Conservation (phyloP, 2,113 vertebrate species). For the Colinus virginianus region DNA sequence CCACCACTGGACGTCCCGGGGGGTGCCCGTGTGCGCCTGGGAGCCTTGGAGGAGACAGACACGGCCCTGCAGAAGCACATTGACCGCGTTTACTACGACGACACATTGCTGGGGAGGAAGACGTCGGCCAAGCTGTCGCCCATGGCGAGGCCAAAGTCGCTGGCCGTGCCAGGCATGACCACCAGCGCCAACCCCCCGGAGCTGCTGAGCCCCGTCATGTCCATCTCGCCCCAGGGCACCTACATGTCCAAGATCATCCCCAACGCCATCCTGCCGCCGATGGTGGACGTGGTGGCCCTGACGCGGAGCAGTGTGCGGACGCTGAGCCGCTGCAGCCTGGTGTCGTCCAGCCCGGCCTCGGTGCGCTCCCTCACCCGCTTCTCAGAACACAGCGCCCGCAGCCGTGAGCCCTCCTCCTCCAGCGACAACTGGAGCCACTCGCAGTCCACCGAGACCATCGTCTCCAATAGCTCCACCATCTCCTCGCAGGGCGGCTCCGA, state of each 20-base stretch:
- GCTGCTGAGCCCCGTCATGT: constrained; percentile 90
- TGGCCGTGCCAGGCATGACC: constrained; percentile 90
- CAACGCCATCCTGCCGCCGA: constrained; percentile 91
- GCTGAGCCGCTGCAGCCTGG: constrained; percentile 89
- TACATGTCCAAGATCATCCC: constrained; percentile 98
- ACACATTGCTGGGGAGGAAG: constrained; percentile 80
- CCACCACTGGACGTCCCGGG: not conserved
- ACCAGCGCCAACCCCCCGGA: constrained; percentile 83
- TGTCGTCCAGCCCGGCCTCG: constrained; percentile 86
- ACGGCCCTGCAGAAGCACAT: constrained; percentile 83
- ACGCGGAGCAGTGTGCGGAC: constrained; percentile 82
- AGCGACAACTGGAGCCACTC: constrained; percentile 90
- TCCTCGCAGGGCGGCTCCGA: constrained; percentile 84
- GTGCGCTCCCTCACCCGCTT: constrained; percentile 81
- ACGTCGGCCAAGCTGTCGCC: constrained; percentile 73
- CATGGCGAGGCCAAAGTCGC: constrained; percentile 86
- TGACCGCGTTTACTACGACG: constrained; percentile 81
- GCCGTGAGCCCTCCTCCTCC: constrained; percentile 76
- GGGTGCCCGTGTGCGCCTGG: constrained; percentile 84
- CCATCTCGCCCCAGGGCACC: constrained; percentile 93
- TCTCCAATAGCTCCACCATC: constrained; percentile 88
- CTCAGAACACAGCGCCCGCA: constrained; percentile 65
- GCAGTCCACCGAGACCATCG: constrained; percentile 90
- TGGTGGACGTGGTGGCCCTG: constrained; percentile 92
- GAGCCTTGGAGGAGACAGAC: constrained; percentile 67